phyloP scores from a whole-genome alignment of 1,140 invertebrate species.

The Pararge aegeria region DNA sequence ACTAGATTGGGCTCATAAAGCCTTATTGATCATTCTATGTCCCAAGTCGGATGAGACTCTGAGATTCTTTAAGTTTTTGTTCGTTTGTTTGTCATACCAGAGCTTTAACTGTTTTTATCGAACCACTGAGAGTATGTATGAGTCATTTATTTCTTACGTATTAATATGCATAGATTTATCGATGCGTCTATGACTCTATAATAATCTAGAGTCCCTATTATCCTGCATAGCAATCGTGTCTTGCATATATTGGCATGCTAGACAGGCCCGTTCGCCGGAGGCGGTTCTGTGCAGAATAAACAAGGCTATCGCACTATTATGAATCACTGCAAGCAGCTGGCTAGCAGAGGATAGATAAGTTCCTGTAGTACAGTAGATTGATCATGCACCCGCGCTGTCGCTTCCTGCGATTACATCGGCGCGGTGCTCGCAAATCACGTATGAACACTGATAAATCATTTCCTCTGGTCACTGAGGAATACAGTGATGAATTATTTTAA shows the following conservation, averaged over 20 bases:
- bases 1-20: constrained; percentile 47
- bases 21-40: constrained; percentile 45
- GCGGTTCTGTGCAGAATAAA: constrained; percentile 39
- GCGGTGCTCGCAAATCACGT: constrained; percentile 63
- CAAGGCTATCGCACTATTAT: constrained; percentile 51
- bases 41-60: constrained; percentile 16
- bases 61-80: constrained; percentile 25
- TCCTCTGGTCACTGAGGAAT: constrained; percentile 48
- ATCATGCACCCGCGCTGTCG: constrained; percentile 48
- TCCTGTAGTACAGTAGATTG: constrained; percentile 54
- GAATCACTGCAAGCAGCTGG: constrained; percentile 63
- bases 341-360: constrained; percentile 60
- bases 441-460: constrained; percentile 64
- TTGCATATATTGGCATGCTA: constrained; percentile 42
- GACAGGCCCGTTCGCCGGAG: constrained; percentile 25
- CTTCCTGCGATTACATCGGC: constrained; percentile 69
- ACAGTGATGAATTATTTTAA: constrained; percentile 38
- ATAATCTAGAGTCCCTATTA: constrained; percentile 13
- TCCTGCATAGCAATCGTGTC: constrained; percentile 21
- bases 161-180: constrained; percentile 1
- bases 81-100: constrained; percentile 19
- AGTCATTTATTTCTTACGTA: too few relatives aligned
- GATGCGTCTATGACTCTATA: constrained; percentile 12
- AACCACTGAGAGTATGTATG: not conserved
- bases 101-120: constrained; percentile 3